These are phyloP conservation scores for Philereme transversata DNA, from an alignment of 2,888 invertebrate genomes.

Conservation along the genomic window DNA sequence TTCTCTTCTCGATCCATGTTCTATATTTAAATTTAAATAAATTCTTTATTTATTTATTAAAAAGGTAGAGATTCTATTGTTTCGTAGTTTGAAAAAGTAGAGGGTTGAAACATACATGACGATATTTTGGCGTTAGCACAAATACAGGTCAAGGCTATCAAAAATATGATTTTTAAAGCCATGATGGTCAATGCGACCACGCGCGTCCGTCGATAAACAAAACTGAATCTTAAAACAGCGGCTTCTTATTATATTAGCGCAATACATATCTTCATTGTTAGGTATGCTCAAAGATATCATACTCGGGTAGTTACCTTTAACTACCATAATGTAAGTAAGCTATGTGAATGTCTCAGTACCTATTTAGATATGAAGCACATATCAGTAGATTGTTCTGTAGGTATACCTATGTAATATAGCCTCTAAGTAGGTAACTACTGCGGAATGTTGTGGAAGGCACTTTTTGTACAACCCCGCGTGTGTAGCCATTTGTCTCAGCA, in stretches of 20 bases:
- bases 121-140: constrained; percentile 63
- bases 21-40: constrained; percentile 10
- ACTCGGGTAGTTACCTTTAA: too few relatives aligned
- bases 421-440: too few relatives aligned
- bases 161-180: constrained; percentile 67
- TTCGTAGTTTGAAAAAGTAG: background rate
- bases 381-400: too few relatives aligned
- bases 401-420: too few relatives aligned
- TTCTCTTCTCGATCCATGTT: constrained; percentile 1
- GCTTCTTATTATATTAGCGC: constrained; percentile 68
- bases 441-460: too few relatives aligned
- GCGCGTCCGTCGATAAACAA: constrained; percentile 59
- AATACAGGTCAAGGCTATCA: constrained; percentile 60
- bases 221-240: constrained; percentile 49
- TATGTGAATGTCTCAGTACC: too few relatives aligned
- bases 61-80: background rate
- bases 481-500: too few relatives aligned
- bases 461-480: too few relatives aligned
- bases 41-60: background rate
- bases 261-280: constrained; percentile 21
- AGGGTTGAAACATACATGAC: constrained; percentile 60
- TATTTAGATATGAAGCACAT: too few relatives aligned
- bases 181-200: constrained; percentile 71
- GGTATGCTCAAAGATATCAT: too few relatives aligned
- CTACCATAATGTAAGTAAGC: too few relatives aligned